Evolutionary conservation across 2,888 invertebrate genomes (phyloP).

Genomic region (Scelioninae gen. 1): DNA sequence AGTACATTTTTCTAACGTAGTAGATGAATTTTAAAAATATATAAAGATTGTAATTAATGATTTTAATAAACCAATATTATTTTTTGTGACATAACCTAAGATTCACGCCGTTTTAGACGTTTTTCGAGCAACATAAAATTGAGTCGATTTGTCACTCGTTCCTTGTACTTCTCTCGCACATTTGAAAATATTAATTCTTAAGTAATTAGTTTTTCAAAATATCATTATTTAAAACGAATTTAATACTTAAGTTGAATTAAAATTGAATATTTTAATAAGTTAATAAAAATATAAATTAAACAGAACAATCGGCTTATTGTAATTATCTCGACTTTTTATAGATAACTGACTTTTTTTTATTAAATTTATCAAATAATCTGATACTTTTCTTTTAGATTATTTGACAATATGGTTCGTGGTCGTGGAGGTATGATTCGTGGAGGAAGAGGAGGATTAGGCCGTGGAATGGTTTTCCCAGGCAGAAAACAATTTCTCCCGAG

Average conservation of each 20-base stretch:
- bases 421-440: slow-evolving; percentile 89
- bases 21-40: neutral
- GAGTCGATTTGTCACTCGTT: too few relatives aligned
- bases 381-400: slow-evolving; percentile 15
- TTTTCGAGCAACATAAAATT: too few relatives aligned
- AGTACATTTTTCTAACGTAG: neutral
- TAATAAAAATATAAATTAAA: neutral
- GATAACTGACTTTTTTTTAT: neutral
- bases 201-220: too few relatives aligned
- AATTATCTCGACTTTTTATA: neutral
- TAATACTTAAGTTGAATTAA: too few relatives aligned
- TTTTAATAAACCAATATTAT: neutral
- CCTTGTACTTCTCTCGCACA: too few relatives aligned
- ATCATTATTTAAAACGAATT: neutral
- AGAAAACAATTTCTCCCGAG: slow-evolving; percentile 89
- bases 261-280: too few relatives aligned
- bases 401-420: slow-evolving; percentile 87
- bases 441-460: slow-evolving; percentile 88
- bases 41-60: neutral
- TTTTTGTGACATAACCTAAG: too few relatives aligned
- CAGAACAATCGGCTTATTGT: neutral
- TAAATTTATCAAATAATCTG: neutral
- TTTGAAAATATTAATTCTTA: too few relatives aligned
- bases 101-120: too few relatives aligned
- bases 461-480: slow-evolving; percentile 87